These are phyloP conservation scores for Hydrotaea cyrtoneurina DNA, from an alignment of 2,888 invertebrate genomes.

Conservation along the genomic window DNA sequence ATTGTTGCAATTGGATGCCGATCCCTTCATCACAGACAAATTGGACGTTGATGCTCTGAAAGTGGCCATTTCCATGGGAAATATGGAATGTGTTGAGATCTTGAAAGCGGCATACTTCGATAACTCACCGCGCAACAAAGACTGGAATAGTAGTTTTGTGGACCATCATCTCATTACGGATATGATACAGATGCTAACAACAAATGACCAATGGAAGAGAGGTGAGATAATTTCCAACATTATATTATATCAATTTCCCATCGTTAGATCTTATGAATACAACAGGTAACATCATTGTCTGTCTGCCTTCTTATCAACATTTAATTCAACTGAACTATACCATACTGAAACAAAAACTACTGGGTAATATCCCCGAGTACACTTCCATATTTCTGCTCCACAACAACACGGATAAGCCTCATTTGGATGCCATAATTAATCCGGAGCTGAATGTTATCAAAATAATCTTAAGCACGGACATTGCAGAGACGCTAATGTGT, in stretches of 20 bases:
- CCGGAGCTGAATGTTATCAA: conserved; percentile 84
- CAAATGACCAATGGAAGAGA: conserved; percentile 59
- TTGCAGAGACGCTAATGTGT: conserved; percentile 95
- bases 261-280: no score
- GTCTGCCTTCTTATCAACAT: conserved; percentile 95
- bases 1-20: conserved; percentile 86
- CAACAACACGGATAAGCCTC: conserved; percentile 91
- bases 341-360: conserved; percentile 78
- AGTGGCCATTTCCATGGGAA: conserved; percentile 66
- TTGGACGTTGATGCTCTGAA: conserved; percentile 67
- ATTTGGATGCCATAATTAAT: conserved; percentile 89
- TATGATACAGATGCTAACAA: conserved; percentile 67
- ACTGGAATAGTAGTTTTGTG: conserved; percentile 43
- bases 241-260: neutral
- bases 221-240: conserved; percentile 59
- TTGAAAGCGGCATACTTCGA: conserved; percentile 55
- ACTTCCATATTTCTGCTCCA: conserved; percentile 83
- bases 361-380: conserved; percentile 76
- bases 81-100: conserved; percentile 65
- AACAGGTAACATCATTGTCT: conserved; percentile 89
- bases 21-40: conserved; percentile 69
- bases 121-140: conserved; percentile 6
- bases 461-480: conserved; percentile 94
- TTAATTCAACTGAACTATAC: conserved; percentile 88
- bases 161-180: conserved; percentile 68